Percentiles rank a stretch among this genome's conserved stretches.
Conservation (phyloP, 2,113 vertebrate species). For the Labeo catla region DNA sequence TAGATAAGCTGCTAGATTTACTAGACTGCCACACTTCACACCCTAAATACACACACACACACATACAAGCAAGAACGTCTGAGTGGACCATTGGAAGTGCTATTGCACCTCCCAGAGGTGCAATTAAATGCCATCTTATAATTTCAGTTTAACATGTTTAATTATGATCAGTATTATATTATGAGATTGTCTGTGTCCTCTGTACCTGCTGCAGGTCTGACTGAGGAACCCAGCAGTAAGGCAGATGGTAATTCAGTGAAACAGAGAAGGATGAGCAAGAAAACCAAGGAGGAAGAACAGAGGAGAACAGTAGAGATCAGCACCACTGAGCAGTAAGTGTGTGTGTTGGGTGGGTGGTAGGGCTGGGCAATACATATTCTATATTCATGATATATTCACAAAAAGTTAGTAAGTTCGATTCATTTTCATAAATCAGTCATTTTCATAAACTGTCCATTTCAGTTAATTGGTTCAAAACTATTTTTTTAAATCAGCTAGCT, state of each 20-base stretch:
- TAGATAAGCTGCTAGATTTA: constrained; percentile 6
- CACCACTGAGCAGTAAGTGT: constrained; percentile 89
- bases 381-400: neutral
- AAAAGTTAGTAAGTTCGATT: neutral
- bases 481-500: neutral
- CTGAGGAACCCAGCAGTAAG: constrained; percentile 83
- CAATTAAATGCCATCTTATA: neutral
- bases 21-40: constrained; percentile 14
- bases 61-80: neutral
- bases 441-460: neutral
- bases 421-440: neutral
- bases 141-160: neutral
- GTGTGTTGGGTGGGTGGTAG: neutral
- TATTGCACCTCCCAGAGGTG: neutral
- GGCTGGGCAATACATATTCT: neutral
- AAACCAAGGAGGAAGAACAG: constrained; percentile 79
- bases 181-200: constrained; percentile 11
- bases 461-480: neutral
- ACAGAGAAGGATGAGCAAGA: constrained; percentile 82
- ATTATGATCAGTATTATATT: neutral
- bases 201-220: constrained; percentile 79
- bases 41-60: neutral
- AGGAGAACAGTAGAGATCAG: constrained; percentile 80
- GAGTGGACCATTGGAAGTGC: neutral
- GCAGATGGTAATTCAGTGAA: constrained; percentile 82